Conservation (phyloP, 2,797 vertebrate genomes). For the Dicrostonyx torquatus region DNA sequence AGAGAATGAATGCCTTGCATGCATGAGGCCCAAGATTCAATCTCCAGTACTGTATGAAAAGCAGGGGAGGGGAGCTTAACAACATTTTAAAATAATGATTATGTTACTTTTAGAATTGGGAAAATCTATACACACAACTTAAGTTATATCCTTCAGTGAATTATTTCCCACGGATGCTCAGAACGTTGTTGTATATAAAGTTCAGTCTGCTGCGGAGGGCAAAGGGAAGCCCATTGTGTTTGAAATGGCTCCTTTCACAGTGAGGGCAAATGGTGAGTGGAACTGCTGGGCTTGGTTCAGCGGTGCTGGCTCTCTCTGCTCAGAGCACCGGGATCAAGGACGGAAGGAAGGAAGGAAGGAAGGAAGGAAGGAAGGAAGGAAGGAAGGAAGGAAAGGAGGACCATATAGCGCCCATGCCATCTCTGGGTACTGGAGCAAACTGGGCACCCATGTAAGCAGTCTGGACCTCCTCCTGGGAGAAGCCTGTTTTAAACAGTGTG, state of each 20-base stretch:
- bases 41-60: not conserved
- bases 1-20: not conserved
- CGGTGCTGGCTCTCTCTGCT: not conserved
- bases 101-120: conserved; percentile 29
- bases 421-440: not conserved
- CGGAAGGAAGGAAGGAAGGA: not conserved
- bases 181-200: fast-evolving
- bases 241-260: not conserved
- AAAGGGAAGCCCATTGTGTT: not conserved
- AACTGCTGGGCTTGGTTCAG: not conserved
- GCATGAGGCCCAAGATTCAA: not conserved
- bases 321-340: not conserved
- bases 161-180: not conserved
- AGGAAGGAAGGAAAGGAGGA: not conserved
- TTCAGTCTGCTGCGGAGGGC: not conserved
- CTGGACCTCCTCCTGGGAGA: not conserved
- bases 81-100: conserved; percentile 27
- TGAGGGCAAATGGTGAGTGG: not conserved
- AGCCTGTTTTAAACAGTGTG: not conserved
- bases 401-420: fast-evolving
- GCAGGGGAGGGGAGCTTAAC: not conserved
- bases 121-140: conserved; percentile 31
- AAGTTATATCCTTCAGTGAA: conserved; percentile 27
- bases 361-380: not conserved
- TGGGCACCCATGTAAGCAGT: not conserved